A percentile compares a stretch with the other conserved stretches of the same genome.
Conservation (phyloP, 2,113 vertebrate genomes). For the Gobius niger region DNA sequence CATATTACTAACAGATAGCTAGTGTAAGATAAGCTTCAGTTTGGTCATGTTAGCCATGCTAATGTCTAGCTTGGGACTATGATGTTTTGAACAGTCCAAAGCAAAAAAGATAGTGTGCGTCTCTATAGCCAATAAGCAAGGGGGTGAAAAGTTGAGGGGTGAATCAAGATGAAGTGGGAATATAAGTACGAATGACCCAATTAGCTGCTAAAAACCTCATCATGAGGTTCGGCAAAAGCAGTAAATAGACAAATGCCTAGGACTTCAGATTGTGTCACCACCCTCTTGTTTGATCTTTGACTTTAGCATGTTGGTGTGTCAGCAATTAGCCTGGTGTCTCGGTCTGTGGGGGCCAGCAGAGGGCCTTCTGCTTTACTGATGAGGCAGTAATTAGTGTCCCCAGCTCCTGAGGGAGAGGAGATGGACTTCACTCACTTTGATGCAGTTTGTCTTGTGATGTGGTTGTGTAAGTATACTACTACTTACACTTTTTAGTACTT, state of each 20-base stretch:
- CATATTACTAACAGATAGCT: background rate
- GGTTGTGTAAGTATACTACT: background rate
- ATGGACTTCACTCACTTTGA: constrained; percentile 50
- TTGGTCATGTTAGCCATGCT: background rate
- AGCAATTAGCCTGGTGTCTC: constrained; percentile 39
- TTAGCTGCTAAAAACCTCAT: background rate
- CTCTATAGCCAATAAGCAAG: too few relatives aligned
- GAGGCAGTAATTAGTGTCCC: constrained; percentile 61
- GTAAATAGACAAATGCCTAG: background rate
- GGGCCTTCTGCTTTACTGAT: constrained; percentile 50
- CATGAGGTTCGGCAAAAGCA: background rate
- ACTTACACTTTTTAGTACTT: background rate
- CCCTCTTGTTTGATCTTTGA: constrained; percentile 12
- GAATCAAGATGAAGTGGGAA: constrained; percentile 1
- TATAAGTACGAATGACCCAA: background rate
- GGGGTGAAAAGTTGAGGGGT: background rate
- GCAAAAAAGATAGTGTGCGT: too few relatives aligned
- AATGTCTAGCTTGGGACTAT: too few relatives aligned
- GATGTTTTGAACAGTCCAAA: too few relatives aligned
- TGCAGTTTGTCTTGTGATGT: background rate
- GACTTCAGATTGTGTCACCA: constrained; percentile 15
- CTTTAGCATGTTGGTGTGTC: constrained; percentile 14
- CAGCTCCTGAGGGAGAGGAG: constrained; percentile 56
- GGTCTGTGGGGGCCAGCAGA: constrained; percentile 42
- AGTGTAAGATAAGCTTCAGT: background rate